Conservation (phyloP, 2,113 vertebrate species). For the Microcebus lehilahytsara region DNA sequence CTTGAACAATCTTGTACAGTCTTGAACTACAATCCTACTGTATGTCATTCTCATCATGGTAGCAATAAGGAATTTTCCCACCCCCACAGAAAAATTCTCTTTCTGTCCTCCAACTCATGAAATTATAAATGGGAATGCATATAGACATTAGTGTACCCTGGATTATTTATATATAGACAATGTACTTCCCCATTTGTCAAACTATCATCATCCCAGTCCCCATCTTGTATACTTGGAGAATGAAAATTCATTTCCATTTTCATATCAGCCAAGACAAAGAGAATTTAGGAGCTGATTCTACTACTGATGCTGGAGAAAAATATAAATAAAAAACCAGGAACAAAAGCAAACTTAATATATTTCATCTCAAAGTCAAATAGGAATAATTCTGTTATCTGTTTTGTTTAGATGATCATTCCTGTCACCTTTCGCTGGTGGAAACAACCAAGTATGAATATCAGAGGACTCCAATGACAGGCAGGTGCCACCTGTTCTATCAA, state of each 20-base stretch:
- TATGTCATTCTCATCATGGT: not conserved
- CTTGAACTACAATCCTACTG: not conserved
- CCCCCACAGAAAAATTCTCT: not conserved
- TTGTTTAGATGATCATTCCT: not conserved
- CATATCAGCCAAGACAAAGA: not conserved
- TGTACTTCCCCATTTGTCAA: not conserved
- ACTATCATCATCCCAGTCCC: not conserved
- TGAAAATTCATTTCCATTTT: conserved; percentile 39
- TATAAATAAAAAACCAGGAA: not conserved
- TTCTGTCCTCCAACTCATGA: not conserved
- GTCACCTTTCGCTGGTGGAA: not conserved
- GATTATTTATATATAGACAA: not conserved
- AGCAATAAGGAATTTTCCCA: not conserved
- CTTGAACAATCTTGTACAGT: not conserved
- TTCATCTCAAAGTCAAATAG: conserved; percentile 20
- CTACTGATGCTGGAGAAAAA: not conserved
- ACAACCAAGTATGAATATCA: not conserved
- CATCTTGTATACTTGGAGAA: not conserved
- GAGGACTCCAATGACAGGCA: not conserved
- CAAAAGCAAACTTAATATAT: not conserved
- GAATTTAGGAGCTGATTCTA: not conserved
- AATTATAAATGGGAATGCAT: not conserved
- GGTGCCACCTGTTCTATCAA: not conserved
- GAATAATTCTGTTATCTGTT: not conserved
- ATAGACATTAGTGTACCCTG: not conserved